These are phyloP conservation scores for Tadarida brasiliensis DNA, from an alignment of 2,797 vertebrate genomes.

Conservation along the genomic window DNA sequence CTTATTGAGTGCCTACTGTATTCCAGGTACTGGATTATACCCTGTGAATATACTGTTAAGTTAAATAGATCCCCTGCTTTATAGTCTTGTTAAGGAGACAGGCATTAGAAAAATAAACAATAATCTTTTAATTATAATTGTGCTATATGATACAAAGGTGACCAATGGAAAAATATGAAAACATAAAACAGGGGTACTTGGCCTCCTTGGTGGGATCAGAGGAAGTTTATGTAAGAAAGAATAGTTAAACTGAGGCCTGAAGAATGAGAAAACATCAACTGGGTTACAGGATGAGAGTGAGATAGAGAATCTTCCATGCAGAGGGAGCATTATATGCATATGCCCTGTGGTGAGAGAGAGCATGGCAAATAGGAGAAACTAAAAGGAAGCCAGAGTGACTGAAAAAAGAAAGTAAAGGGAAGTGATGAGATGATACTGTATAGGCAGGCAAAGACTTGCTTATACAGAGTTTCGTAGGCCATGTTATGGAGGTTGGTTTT, in stretches of 20 bases:
- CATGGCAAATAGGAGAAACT: not conserved
- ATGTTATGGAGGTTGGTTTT: not conserved
- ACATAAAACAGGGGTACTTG: not conserved
- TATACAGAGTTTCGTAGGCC: not conserved
- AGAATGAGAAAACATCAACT: not conserved
- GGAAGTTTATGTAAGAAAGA: not conserved
- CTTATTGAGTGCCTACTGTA: not conserved
- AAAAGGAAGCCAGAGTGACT: slow-evolving; percentile 28
- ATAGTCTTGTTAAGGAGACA: not conserved
- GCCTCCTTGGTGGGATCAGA: not conserved
- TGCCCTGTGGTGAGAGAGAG: not conserved
- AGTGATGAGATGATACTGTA: not conserved
- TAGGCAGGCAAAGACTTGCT: not conserved
- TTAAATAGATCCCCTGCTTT: not conserved
- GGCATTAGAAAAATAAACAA: not conserved
- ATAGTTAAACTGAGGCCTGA: not conserved
- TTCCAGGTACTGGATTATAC: not conserved
- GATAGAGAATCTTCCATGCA: not conserved
- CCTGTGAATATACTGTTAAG: not conserved
- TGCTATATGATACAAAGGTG: not conserved
- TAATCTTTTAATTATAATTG: slow-evolving; percentile 7
- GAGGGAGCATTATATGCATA: not conserved
- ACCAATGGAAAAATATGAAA: not conserved
- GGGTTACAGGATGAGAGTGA: not conserved
- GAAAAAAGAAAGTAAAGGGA: not conserved